These are phyloP conservation scores for Anolis carolinensis DNA, from an alignment of 2,113 vertebrate species.

Conservation along the genomic window DNA sequence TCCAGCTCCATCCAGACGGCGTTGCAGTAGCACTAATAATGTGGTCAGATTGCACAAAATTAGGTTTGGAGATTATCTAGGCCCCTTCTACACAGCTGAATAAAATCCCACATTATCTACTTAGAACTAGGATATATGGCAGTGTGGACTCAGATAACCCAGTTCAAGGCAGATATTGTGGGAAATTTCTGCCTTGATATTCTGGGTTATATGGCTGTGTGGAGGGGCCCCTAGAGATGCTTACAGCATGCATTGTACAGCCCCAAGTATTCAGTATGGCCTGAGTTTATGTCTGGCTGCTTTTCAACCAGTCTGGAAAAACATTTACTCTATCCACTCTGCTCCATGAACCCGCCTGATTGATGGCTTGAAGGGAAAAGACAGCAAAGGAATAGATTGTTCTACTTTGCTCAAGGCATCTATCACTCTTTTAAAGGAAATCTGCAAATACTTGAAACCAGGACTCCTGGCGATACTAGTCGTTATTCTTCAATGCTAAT, in stretches of 20 bases:
- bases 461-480: not conserved
- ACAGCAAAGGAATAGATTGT: not conserved
- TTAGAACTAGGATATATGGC: no score
- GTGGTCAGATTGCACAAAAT: not conserved
- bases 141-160: no score
- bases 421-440: not conserved
- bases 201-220: no score
- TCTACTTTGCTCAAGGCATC: not conserved
- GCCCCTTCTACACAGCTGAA: no score
- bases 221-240: not conserved
- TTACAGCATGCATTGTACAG: not conserved
- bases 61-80: not conserved
- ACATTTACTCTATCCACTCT: not conserved
- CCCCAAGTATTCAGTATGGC: not conserved
- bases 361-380: not conserved
- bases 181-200: no score
- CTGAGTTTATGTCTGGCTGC: conserved; percentile 19
- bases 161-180: no score
- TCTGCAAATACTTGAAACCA: not conserved
- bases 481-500: not conserved
- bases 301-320: not conserved
- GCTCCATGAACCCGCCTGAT: not conserved
- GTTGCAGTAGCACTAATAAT: not conserved
- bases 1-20: not conserved
- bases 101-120: no score